These are phyloP conservation scores for Trimorus sp. DNA, from an alignment of 2,888 invertebrate genomes.

Conservation along the genomic window DNA sequence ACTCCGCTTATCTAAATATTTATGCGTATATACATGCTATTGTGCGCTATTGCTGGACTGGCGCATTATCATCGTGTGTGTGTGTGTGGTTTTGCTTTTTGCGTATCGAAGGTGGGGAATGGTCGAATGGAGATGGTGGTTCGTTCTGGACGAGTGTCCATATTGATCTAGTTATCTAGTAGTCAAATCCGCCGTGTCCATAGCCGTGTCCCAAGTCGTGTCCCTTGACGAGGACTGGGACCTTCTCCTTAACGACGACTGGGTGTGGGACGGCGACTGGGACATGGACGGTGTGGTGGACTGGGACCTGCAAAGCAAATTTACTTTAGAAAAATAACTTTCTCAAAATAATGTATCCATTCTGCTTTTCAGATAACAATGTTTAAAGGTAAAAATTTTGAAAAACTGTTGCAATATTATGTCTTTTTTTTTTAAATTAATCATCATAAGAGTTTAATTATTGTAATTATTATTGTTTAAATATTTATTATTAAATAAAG, in stretches of 20 bases:
- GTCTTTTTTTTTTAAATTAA: no score
- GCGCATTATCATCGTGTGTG: conserved; percentile 22
- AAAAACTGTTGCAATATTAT: no score
- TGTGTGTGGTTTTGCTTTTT: conserved; percentile 11
- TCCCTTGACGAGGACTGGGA: conserved; percentile 76
- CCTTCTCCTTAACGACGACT: conserved; percentile 82
- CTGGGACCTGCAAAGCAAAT: conserved; percentile 74
- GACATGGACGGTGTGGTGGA: conserved; percentile 82
- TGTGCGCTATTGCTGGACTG: conserved; percentile 25
- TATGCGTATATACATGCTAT: conserved; percentile 27
- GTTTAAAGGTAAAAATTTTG: no score
- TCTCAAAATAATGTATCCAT: no score
- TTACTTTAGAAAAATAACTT: no score
- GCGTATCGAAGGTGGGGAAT: conserved; percentile 28
- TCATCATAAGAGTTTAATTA: no score
- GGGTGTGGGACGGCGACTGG: conserved; percentile 84
- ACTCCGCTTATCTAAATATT: conserved; percentile 54
- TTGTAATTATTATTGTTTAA: no score
- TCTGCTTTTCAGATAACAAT: no score
- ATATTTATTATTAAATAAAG: no score
- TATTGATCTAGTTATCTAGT: conserved; percentile 25
- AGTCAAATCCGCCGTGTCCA: conserved; percentile 37
- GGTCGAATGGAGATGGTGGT: conserved; percentile 39
- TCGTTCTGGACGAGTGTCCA: conserved; percentile 22
- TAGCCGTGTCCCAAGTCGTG: conserved; percentile 66